A percentile compares a stretch with the other conserved stretches of the same genome.
Evolutionary conservation across 2,797 vertebrate species (phyloP).

Genomic region (Sciaenops ocellatus): DNA sequence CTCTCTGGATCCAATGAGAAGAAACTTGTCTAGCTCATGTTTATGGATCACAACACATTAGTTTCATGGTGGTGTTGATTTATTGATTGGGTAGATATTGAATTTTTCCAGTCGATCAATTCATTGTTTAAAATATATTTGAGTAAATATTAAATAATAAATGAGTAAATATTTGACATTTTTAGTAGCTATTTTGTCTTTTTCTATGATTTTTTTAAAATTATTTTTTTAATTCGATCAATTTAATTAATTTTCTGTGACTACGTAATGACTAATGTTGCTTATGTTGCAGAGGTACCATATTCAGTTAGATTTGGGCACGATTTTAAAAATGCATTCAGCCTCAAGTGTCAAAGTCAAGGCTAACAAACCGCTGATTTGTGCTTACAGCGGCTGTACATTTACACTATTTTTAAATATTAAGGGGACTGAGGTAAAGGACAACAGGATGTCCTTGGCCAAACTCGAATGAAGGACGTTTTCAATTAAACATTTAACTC

Average conservation of each 20-base stretch:
- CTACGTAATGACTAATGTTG: neutral
- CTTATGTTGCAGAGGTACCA: neutral
- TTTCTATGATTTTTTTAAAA: too few relatives aligned
- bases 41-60: neutral
- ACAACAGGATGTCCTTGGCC: neutral
- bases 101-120: neutral
- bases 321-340: too few relatives aligned
- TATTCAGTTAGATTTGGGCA: neutral
- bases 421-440: neutral
- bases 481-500: neutral
- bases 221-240: too few relatives aligned
- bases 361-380: neutral
- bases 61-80: too few relatives aligned
- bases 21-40: neutral
- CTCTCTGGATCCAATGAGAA: neutral
- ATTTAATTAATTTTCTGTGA: neutral
- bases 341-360: neutral
- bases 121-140: neutral
- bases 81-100: neutral
- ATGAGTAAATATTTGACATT: too few relatives aligned
- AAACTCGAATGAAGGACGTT: neutral
- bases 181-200: too few relatives aligned
- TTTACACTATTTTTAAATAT: too few relatives aligned
- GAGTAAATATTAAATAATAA: too few relatives aligned
- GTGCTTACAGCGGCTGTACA: neutral